phyloP scores from a whole-genome alignment of 2,797 vertebrate genomes.

The Pipistrellus nathusii region DNA sequence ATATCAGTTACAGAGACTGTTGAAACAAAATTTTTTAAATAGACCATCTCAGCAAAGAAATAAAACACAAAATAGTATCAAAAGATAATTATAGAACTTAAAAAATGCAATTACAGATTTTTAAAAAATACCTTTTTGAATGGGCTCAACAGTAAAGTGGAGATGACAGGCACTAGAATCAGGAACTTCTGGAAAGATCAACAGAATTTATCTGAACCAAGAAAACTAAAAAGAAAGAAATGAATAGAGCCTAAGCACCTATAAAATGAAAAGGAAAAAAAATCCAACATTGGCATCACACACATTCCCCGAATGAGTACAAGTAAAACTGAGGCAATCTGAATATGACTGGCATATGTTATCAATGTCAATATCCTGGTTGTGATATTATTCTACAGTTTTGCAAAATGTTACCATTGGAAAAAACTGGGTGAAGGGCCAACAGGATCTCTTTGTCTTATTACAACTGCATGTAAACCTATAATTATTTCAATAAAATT shows the following conservation, averaged over 20 bases:
- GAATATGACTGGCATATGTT: too few species aligned
- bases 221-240: neutral
- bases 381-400: too few species aligned
- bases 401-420: too few species aligned
- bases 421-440: too few species aligned
- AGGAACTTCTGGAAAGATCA: neutral
- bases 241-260: neutral
- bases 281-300: neutral
- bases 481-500: too few species aligned
- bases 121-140: too few species aligned
- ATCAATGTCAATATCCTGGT: too few species aligned
- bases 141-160: neutral
- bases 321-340: neutral
- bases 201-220: neutral
- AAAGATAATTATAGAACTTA: too few species aligned
- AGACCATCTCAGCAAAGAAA: neutral
- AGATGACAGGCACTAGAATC: neutral
- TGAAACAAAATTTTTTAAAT: neutral
- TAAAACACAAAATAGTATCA: neutral
- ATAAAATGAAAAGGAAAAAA: neutral
- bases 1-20: neutral
- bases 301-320: neutral
- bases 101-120: too few species aligned
- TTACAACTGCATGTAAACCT: too few species aligned
- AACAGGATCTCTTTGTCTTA: too few species aligned